Percentiles rank a stretch among this genome's conserved stretches.
These are phyloP conservation scores for Odontophorus gujanensis DNA, from an alignment of 2,113 vertebrate genomes.

Conservation along the genomic window DNA sequence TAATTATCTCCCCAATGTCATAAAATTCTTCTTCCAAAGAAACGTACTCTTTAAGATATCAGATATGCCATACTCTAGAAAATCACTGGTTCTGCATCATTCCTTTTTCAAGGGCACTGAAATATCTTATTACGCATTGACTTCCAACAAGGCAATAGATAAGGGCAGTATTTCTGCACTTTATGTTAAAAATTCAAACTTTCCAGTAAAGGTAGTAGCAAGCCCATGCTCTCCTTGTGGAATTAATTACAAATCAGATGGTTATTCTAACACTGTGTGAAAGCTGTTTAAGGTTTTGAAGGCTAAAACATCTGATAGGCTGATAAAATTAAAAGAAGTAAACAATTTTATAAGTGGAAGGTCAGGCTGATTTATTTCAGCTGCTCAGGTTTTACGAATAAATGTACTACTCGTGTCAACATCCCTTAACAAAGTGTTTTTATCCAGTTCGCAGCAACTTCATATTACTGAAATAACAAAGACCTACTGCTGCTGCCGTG, in stretches of 20 bases:
- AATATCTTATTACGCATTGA: neutral
- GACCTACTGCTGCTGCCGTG: neutral
- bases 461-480: neutral
- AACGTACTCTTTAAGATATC: neutral
- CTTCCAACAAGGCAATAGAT: neutral
- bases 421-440: neutral
- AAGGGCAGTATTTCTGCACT: neutral
- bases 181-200: neutral
- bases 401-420: neutral
- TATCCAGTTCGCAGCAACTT: neutral
- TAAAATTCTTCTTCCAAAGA: neutral
- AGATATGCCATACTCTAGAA: neutral
- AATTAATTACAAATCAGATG: neutral
- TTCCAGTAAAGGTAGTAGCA: neutral
- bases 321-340: neutral
- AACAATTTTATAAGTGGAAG: neutral
- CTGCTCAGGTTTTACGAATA: neutral
- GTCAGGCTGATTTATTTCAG: constrained; percentile 21
- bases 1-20: neutral
- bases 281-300: neutral
- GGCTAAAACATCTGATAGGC: neutral
- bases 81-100: neutral
- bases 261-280: neutral
- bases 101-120: neutral
- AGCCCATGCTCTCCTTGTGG: neutral